Base-by-base conservation (phyloP, 2,888 invertebrate genomes). In the Dasypogon diadema region DNA sequence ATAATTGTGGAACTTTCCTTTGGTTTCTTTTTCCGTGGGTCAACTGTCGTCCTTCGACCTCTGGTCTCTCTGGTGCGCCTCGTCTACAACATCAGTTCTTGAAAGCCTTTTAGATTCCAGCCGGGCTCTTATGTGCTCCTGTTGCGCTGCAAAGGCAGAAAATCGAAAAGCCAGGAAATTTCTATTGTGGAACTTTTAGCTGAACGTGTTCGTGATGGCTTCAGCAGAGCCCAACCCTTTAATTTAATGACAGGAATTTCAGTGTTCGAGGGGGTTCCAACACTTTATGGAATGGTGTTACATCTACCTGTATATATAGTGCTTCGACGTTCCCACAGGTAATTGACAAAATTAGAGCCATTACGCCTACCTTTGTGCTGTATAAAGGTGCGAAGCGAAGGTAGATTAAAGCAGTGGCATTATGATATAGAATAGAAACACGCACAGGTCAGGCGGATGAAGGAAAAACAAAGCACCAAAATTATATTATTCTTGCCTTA, bases 271-370 rank as follows among this genome's bases (percentile, higher is more conserved):
- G 1, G 42, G 42, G 42, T n/a, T 42, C 8, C 30, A 42, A 42
- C 42, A n/a, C n/a, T n/a, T n/a, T n/a, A n/a, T n/a, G n/a, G n/a
- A n/a, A n/a, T n/a, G 8, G 12, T 42, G 42, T 12, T 42, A 12
- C n/a, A 12, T 12, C 8, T 6, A 12, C 12, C n/a, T 42, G 42
- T n/a, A n/a, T n/a, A n/a, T n/a, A n/a, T n/a, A n/a, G n/a, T n/a
- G n/a, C n/a, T n/a, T n/a, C n/a, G n/a, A n/a, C n/a, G n/a, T 42
- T 42, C 42, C 26, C 58, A 26, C 6, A 34, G 34, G 34, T 58
- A 58, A 58, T 60, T 60, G 16, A 60, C 37, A 60, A 37, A 60
- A 60, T 60, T 16, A 58, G 2, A 12, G 10, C 60, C 34, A 60
- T 60, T 60, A 37, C 37, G 21, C 4, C 16, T 18, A 10, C 34